Evolutionary conservation across 2,113 vertebrate genomes (phyloP), one percentile per base, ranked within the genome.

Genomic region (Nannospalax galili): DNA sequence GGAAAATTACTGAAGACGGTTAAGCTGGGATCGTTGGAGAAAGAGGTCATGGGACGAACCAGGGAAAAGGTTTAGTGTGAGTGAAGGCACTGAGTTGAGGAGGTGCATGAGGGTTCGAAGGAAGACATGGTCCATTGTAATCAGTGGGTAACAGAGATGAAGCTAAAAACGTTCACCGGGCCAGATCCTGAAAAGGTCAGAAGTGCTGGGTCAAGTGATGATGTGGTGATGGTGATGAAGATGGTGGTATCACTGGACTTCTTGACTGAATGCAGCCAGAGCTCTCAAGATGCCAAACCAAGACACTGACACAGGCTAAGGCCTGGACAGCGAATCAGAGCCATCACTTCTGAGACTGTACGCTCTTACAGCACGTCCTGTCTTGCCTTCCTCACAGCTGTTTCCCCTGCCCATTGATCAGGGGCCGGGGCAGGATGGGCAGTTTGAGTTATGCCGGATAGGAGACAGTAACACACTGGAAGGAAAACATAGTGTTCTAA

Each of bases 41-140:
- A 37, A 15, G 65, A 52, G 75, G 45, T 52, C 7, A 0, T 40
- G 69, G 42, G 22, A 20, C 15, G 70, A 73, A 45, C 42, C 17
- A 48, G 22, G 37, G 16, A 65, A 40, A 48, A n/a, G 35, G 30
- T 40, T 0, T 7, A 19, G 32, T 19, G 40, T 77, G 70, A 69
- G 35, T 3, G 24, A 19, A 56, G 77, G 42, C 19, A 2, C 65
- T 56, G 35, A 14, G 52, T n/a, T 5, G 16, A 7, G 72, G 12
- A n/a, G 22, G 67, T 42, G 1, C 10, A 2, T 64, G 40, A 19
- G 56, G 35, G 3, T 35, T 22, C 69, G 4, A 35, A 90, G 72
- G 45, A 58, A 2, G 30, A 40, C 26, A 1, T 56, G 19, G 22
- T 37, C 24, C 1, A 0, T 24, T 37, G 7, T 32, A 1, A 26